Evolutionary conservation across 2,888 invertebrate species (phyloP), one percentile per base, ranked within the genome.

Genomic region (Beris morrisii): DNA sequence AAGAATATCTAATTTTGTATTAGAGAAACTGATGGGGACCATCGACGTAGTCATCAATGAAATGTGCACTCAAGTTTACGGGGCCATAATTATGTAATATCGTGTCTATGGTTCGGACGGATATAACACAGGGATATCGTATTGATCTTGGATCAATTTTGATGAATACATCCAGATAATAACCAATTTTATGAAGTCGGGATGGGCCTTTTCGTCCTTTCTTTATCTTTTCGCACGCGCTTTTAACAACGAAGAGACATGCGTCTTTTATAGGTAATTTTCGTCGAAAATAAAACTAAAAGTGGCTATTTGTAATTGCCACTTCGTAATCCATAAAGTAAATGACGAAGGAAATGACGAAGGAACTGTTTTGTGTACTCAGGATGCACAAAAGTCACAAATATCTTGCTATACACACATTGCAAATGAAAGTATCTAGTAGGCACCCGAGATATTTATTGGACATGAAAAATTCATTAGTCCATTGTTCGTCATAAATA

Each of bases 1-100:
- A 61, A 61, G 61, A 61, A 61, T 52, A 52, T 61, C 52, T 61
- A 52, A 61, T 52, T 61, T 61, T 13, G 43, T 15, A 15, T 22
- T 43, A 46, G 28, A 13, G 31, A 31, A 4, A 44, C 9, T 48
- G 30, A 13, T 9, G 43, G 15, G 44, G 38, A 43, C n/a, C 38
- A 13, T 15, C 12, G 15, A 15, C 45, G 28, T 38, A 43, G 31
- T 32, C 43, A 52, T 52, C 52, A 52, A 61, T 61, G 43, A 43
- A 50, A 61, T 52, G 52, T 43, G 32, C 61, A 61, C 50, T 61
- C 52, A 61, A 61, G 61, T 52, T 61, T 61, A 50, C 52, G 61
- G n/a, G 5, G 38, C 38, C 38, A 61, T 61, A 61, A 61, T 61
- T 61, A 61, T 38, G 22, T 22, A 22, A 61, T 4, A 9, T 61